Conservation (phyloP, 2,797 vertebrate genomes). For the Ptychobarbus kaznakovi region DNA sequence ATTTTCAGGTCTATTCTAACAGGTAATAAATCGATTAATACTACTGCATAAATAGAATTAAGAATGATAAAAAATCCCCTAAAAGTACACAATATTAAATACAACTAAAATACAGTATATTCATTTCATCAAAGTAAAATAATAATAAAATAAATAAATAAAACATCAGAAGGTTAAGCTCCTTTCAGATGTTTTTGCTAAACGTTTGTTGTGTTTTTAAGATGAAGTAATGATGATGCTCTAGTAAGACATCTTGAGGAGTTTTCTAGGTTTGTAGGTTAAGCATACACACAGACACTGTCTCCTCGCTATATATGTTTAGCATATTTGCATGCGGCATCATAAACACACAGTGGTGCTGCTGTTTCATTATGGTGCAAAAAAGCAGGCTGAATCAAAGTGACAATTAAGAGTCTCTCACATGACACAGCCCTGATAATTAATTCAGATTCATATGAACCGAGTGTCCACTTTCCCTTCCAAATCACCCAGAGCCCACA, state of each 20-base stretch:
- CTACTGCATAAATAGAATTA: neutral
- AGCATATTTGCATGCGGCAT: neutral
- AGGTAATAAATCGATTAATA: neutral
- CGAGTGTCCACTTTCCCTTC: slow-evolving; percentile 9
- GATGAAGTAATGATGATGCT: neutral
- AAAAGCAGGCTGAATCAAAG: slow-evolving; percentile 13
- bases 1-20: neutral
- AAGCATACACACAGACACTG: neutral
- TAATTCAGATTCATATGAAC: slow-evolving; percentile 21
- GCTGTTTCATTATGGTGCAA: slow-evolving; percentile 1
- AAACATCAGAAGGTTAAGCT: neutral
- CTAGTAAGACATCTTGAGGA: neutral
- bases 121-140: neutral
- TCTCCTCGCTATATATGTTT: slow-evolving; percentile 13
- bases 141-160: too few species aligned
- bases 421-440: slow-evolving; percentile 31
- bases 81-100: neutral
- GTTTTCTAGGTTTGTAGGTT: slow-evolving; percentile 17
- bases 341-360: slow-evolving; percentile 14
- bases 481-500: neutral
- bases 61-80: neutral
- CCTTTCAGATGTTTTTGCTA: neutral
- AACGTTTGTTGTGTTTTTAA: neutral
- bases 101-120: neutral
- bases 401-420: slow-evolving; percentile 30